Percentiles rank a stretch among this genome's conserved stretches.
Conservation (phyloP, 2,113 vertebrate species). For the Melanerpes formicivorus region DNA sequence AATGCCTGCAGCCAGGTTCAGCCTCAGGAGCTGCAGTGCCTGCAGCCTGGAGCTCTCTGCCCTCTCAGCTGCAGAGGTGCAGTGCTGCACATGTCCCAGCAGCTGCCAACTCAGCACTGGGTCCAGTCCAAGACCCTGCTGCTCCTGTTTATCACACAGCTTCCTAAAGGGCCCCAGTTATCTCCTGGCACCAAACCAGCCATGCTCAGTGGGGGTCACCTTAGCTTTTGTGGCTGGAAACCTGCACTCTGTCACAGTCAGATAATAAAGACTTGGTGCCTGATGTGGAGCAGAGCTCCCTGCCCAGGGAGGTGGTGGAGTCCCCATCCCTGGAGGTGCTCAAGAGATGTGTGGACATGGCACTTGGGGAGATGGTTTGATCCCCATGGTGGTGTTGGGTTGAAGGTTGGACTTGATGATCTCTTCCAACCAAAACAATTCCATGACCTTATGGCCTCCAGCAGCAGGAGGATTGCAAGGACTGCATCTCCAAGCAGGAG, state of each 20-base stretch:
- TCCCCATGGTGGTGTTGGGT: too few species aligned
- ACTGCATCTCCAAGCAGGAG: too few species aligned
- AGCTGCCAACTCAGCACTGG: not conserved
- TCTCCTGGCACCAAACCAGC: conserved; percentile 30
- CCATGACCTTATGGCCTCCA: too few species aligned
- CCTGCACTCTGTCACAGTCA: not conserved
- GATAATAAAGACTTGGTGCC: not conserved
- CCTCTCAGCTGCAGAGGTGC: accelerated
- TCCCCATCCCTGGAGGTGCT: too few species aligned
- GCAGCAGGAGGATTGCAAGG: not conserved
- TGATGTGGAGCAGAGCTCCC: not conserved
- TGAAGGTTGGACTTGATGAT: too few species aligned
- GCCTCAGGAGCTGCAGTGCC: too few species aligned
- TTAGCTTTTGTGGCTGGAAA: not conserved
- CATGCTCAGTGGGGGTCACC: not conserved
- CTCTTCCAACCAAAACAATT: too few species aligned
- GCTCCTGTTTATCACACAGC: not conserved
- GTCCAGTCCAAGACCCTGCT: not conserved
- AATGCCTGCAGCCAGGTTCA: too few species aligned
- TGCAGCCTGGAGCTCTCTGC: not conserved
- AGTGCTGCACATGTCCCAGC: not conserved
- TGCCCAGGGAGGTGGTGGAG: too few species aligned
- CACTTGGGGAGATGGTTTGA: too few species aligned
- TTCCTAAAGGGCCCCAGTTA: not conserved
- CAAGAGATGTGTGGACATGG: too few species aligned